A percentile compares a stretch with the other conserved stretches of the same genome.
phyloP scores from a whole-genome alignment of 2,797 vertebrate species.

The Crax fasciolata region DNA sequence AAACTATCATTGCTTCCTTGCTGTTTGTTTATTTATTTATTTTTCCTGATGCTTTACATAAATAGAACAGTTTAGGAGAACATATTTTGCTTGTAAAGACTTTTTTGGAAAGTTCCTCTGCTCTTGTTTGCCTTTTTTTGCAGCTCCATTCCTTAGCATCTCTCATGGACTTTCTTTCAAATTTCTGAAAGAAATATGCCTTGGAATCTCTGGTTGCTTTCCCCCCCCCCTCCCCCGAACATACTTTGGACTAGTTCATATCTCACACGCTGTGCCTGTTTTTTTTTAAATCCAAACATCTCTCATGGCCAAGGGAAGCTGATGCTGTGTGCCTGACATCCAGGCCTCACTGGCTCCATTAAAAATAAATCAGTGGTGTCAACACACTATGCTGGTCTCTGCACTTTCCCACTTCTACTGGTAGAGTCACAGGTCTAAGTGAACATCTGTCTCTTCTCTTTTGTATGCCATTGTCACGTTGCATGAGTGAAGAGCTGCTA shows the following conservation, averaged over 20 bases:
- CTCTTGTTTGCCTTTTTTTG: neutral
- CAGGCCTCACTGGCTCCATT: fast-evolving
- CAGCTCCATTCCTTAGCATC: neutral
- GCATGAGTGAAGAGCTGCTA: neutral
- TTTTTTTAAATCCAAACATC: neutral
- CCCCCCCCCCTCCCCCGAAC: neutral
- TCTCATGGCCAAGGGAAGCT: neutral
- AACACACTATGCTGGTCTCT: neutral
- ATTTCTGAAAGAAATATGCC: neutral
- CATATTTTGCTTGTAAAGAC: neutral
- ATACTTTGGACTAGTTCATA: neutral
- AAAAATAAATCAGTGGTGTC: neutral
- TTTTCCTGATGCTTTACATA: neutral
- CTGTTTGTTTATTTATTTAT: neutral
- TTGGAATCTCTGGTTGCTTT: neutral
- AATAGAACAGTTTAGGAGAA: neutral
- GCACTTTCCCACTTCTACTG: neutral
- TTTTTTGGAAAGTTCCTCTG: conserved; percentile 24
- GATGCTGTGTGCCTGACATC: neutral
- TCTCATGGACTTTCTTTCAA: neutral
- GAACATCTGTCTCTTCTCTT: neutral
- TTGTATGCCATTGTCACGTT: neutral
- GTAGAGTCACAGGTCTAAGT: neutral
- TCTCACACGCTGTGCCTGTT: neutral
- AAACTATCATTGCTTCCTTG: conserved; percentile 8